Evolutionary conservation across 2,797 vertebrate species (phyloP).

Genomic region (Capromys pilorides): DNA sequence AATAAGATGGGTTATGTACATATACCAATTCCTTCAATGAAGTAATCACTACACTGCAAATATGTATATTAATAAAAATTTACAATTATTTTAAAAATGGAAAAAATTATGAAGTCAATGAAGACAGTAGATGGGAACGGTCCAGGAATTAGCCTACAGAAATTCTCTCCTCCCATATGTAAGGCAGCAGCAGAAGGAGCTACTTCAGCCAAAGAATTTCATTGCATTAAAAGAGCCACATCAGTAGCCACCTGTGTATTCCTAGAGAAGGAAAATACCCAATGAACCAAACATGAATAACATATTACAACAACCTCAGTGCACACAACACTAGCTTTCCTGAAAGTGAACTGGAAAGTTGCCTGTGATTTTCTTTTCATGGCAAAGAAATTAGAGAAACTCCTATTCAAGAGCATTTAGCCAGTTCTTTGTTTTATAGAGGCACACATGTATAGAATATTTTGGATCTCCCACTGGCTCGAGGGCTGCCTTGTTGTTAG

Average conservation of each 20-base stretch:
- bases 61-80: not conserved
- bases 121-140: not conserved
- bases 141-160: not conserved
- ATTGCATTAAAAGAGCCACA: not conserved
- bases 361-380: not conserved
- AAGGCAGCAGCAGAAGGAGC: not conserved
- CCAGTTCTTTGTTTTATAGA: slow-evolving; percentile 2
- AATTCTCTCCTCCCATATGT: not conserved
- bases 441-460: not conserved
- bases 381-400: slow-evolving; percentile 52
- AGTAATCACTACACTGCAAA: not conserved
- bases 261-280: slow-evolving; percentile 26
- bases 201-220: not conserved
- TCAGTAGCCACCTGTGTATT: not conserved
- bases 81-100: not conserved
- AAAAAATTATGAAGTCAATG: slow-evolving; percentile 12
- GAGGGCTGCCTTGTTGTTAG: not conserved
- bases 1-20: slow-evolving; percentile 5
- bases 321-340: not conserved
- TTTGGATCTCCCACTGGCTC: not conserved
- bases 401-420: not conserved
- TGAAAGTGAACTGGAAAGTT: not conserved
- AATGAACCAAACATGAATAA: not conserved
- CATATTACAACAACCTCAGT: not conserved
- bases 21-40: not conserved